Base-by-base conservation (phyloP, 1,140 invertebrate genomes). In the Pantala flavescens region DNA sequence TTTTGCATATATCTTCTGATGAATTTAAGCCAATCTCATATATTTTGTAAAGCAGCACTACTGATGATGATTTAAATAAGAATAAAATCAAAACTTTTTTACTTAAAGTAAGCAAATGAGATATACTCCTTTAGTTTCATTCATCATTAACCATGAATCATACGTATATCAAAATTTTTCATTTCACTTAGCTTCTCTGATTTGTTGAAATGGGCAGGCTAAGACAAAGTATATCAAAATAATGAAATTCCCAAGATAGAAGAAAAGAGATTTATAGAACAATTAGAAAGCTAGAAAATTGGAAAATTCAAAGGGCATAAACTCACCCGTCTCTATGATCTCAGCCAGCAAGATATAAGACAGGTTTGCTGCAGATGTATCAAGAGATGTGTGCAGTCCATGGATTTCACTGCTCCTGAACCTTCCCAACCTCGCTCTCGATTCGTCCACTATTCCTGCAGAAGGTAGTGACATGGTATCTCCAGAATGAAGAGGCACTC, bases 291-390 rank as follows among this genome's bases (percentile, higher is more conserved):
- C 3, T 36, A 36, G 28, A 36, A 9, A 5, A 2, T 36, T 5
- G 3, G 28, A 9, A 36, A 36, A 36, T 36, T 36, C 9, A 36
- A 36, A 36, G 9, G 28, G 9, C 9, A 9, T 36, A 36, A 36
- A 76, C 73, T 78, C 84, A 80, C 89, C 90, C 73, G 90, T 90
- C 83, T 91, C 89, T 77, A 91, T 90, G 24, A 91, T 91, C 78
- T 87, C 87, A 5, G 89, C 89, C 10, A 83, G 83, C 28, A 91
- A 81, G 16, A 84, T 84, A 76, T 87, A 90, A 43, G 85, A 63
- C 49, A 7, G 49, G n/a, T 63, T 63, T 1, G 3, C 12, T 63
- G n/a, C n/a, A 14, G 3, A 21, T 14, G 49, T 63, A 21, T 63
- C 49, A 1, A 63, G 9, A 36, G 9, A 36, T 36, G 28, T 5